Percentiles rank a stretch among this genome's conserved stretches.
Conservation (phyloP, 2,113 vertebrate genomes). For the Gobiocypris rarus region DNA sequence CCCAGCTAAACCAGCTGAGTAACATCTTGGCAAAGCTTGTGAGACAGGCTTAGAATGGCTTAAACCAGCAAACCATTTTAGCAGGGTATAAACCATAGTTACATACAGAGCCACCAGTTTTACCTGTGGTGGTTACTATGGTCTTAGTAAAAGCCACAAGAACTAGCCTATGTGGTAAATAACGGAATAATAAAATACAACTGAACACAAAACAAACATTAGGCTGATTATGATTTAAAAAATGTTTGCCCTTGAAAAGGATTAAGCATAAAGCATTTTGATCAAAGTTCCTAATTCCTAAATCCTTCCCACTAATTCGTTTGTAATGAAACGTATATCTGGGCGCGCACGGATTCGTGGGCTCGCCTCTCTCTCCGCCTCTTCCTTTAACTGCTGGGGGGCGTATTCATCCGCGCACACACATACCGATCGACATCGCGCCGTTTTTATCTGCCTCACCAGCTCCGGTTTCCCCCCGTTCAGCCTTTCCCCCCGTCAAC, state of each 20-base stretch:
- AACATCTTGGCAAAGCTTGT: not conserved
- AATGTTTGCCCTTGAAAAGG: not conserved
- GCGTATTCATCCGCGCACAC: constrained; percentile 38
- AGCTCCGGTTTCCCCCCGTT: constrained; percentile 46
- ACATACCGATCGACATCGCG: constrained; percentile 48
- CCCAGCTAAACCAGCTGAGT: not conserved
- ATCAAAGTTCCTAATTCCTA: not conserved
- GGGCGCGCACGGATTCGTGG: not conserved
- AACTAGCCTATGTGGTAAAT: not conserved
- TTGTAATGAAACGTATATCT: constrained; percentile 20
- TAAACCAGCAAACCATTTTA: not conserved
- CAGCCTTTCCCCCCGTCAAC: constrained; percentile 41
- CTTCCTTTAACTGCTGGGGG: constrained; percentile 31
- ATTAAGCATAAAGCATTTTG: not conserved
- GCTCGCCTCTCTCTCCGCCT: constrained; percentile 40
- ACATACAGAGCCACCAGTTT: not conserved
- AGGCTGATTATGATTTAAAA: not conserved
- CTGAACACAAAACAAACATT: not conserved
- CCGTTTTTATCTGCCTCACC: constrained; percentile 52
- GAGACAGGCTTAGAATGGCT: not conserved
- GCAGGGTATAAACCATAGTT: not conserved
- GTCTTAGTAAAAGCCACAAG: not conserved
- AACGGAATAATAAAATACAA: not conserved
- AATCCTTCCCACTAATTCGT: constrained; percentile 5
- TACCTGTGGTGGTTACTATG: not conserved